Percentiles rank a stretch among this genome's conserved stretches.
Evolutionary conservation across 2,113 vertebrate species (phyloP).

Genomic region (Callopanchax toddi): DNA sequence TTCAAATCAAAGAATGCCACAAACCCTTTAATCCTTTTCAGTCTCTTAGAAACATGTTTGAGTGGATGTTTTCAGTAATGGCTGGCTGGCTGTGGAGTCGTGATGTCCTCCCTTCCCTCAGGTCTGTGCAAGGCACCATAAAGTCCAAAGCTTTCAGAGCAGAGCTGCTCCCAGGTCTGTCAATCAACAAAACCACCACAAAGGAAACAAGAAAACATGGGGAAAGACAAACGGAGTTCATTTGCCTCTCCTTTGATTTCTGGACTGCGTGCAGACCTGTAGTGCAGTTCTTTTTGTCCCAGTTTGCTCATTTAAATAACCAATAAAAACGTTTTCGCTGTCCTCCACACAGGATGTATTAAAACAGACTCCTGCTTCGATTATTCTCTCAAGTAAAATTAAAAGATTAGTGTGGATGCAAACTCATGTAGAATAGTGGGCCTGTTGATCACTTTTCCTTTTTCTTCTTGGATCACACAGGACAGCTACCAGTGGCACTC

Average conservation of each 20-base stretch:
- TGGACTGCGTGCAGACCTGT: slow-evolving; percentile 20
- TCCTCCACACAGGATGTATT: slow-evolving; percentile 69
- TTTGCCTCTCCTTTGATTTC: slow-evolving; percentile 30
- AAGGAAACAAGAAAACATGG: slow-evolving; percentile 25
- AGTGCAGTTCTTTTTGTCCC: slow-evolving; percentile 65
- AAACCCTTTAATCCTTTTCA: slow-evolving; percentile 72
- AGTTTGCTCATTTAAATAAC: slow-evolving; percentile 80
- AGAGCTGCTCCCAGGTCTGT: slow-evolving; percentile 25
- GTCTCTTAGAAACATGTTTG: slow-evolving; percentile 11
- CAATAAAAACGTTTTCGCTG: slow-evolving; percentile 52
- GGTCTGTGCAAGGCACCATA: slow-evolving; percentile 65
- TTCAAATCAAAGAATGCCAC: slow-evolving; percentile 75
- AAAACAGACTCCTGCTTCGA: slow-evolving; percentile 52
- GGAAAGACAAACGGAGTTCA: slow-evolving; percentile 66
- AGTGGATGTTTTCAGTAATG: slow-evolving; percentile 37
- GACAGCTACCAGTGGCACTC: slow-evolving; percentile 97
- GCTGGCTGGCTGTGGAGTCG: slow-evolving; percentile 17
- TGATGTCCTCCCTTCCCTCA: slow-evolving; percentile 43
- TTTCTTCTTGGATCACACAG: slow-evolving; percentile 65
- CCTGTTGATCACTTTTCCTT: slow-evolving; percentile 72
- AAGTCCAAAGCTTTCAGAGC: slow-evolving; percentile 45
- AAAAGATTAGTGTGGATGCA: slow-evolving; percentile 83
- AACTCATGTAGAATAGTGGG: slow-evolving; percentile 87
- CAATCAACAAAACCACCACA: slow-evolving; percentile 35
- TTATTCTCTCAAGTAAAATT: slow-evolving; percentile 78